Base-by-base conservation (phyloP, 2,113 vertebrate species). In the Charina bottae region DNA sequence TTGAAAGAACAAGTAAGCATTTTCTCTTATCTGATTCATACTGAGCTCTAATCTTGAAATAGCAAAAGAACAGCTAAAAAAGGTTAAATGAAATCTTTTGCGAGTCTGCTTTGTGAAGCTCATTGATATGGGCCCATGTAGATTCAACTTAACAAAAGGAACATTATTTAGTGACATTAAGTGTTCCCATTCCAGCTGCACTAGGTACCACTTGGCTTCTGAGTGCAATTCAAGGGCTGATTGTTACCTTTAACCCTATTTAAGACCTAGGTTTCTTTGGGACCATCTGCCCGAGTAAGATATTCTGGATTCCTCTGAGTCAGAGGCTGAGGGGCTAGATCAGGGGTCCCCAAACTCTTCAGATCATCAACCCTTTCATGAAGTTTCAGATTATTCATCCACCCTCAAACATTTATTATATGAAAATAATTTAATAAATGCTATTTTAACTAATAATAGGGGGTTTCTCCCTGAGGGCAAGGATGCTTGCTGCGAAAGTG, bases 21-120 rank as follows among this genome's bases (percentile, higher is more conserved):
- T 95, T 96, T 92, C 59, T 95, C 92, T n/a, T 58, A 83, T 78
- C 13, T 89, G n/a, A 90, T 92, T 24, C 23, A 93, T 93, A 93
- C 93, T 60, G 53, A 94, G 84, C 4, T 0, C 72, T 92, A 23
- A 8, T 93, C 23, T 94, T 94, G 46, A 93, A 94, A 92, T 78
- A 0, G 90, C 91, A 92, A 46, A 94, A 94, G 84, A 93, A 93
- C 78, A 89, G 2, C 3, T 23, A 10, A 91, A 56, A 84, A 87
- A 91, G 19, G 10, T 93, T 94, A 93, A 94, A 93, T 2, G 28
- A 56, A 89, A 88, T 0, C 55, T 91, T 85, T 95, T 78, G 91
- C 24, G 68, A 13, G 93, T 62, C 1, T 28, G 68, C 19, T 26
- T 83, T 24, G 54, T 87, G 3, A 54, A 59, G 1, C 53, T 58